These are phyloP conservation scores for Numenius arquata DNA, from an alignment of 2,113 vertebrate species.

Conservation along the genomic window DNA sequence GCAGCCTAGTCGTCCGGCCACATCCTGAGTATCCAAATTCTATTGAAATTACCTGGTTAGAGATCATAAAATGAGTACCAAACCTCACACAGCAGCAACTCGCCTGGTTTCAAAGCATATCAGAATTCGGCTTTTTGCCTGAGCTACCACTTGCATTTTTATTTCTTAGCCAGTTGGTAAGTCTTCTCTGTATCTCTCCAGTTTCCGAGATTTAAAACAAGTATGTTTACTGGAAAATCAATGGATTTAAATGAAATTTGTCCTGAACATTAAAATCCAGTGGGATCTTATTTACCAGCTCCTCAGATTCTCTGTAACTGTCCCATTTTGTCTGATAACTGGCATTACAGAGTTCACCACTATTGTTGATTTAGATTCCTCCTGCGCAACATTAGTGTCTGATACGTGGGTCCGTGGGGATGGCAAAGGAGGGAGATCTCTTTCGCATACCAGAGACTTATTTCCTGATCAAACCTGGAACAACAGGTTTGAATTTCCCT, in stretches of 20 bases:
- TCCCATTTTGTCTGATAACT: background rate
- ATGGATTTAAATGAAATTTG: background rate
- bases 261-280: background rate
- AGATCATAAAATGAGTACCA: background rate
- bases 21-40: background rate
- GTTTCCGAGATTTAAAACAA: background rate
- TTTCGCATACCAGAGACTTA: background rate
- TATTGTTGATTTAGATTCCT: background rate
- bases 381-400: background rate
- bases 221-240: background rate
- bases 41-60: background rate
- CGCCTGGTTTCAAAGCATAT: background rate
- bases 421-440: background rate
- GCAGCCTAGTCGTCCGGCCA: background rate
- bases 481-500: background rate
- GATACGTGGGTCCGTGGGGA: background rate
- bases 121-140: background rate
- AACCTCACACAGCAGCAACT: background rate
- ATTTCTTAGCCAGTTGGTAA: background rate
- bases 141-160: background rate
- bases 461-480: background rate
- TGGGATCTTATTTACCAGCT: background rate
- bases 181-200: background rate
- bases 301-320: background rate
- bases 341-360: background rate